Evolutionary conservation across 1,140 invertebrate genomes (phyloP), one percentile per base, ranked within the genome.

Genomic region (Piezodorus guildinii): DNA sequence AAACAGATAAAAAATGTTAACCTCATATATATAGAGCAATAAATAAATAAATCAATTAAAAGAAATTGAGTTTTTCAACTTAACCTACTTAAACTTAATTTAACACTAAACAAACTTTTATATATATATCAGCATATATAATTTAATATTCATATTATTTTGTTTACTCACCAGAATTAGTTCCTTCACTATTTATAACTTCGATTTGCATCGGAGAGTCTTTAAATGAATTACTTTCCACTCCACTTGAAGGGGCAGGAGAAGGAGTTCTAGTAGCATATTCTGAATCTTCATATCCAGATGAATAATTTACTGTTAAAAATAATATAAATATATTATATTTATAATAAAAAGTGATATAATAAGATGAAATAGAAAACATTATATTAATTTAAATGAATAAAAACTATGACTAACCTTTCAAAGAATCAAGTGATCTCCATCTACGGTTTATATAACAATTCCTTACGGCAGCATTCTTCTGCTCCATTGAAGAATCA

Each of bases 171-270:
- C 81, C 80, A 65, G 78, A 75, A 72, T 79, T 78, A 64, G 77
- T 81, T 70, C 81, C 81, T 72, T 88, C 85, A 70, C 78, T 83
- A 14, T 84, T 85, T 21, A 86, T 78, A 49, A 88, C 80, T 73
- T 96, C 92, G 68, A 96, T 88, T 70, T 94, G 91, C 73, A 93
- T 82, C 0, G 90, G 90, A n/a, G 90, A 91, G 76, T 94, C 90
- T 75, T 94, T 93, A 51, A 90, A 86, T 4, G 87, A 90, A 70
- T 87, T 90, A 67, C 86, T 90, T 72, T 94, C 91, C 1, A 94
- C 80, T 5, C 90, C 90, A 73, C 88, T 91, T 65, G 90, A 92
- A 3, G 90, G 89, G 14, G 90, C 88, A 0, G 91, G 91, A 30
- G 90, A 93, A 0, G 90, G 89, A 49, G 88, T 90, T 30, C 91